These are phyloP conservation scores for Ophion obscuratus DNA, from an alignment of 2,888 invertebrate genomes.

Conservation along the genomic window DNA sequence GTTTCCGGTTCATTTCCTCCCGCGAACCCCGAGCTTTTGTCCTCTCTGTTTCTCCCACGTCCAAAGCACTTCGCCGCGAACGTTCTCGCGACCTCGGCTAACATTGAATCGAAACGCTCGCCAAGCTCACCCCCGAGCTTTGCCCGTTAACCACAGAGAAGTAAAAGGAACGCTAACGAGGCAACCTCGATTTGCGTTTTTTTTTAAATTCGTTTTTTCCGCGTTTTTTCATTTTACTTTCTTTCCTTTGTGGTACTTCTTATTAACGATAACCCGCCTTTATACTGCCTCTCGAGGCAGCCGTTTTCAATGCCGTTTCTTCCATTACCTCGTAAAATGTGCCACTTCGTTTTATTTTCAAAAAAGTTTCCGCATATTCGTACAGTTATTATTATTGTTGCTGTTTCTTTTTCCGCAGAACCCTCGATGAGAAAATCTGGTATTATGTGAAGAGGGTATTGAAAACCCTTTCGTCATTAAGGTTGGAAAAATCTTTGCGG, in stretches of 20 bases:
- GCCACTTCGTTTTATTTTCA: slow-evolving; percentile 12
- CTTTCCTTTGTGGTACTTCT: slow-evolving; percentile 40
- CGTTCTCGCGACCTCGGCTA: slow-evolving; percentile 52
- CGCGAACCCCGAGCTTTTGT: slow-evolving; percentile 39
- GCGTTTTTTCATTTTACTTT: slow-evolving; percentile 21
- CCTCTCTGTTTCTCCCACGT: slow-evolving; percentile 21
- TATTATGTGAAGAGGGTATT: not conserved
- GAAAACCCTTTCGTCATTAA: slow-evolving; percentile 3
- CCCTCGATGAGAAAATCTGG: not conserved
- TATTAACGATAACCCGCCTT: slow-evolving; percentile 55
- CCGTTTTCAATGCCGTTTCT: slow-evolving; percentile 19
- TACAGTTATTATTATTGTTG: not conserved
- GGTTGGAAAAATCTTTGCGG: not conserved
- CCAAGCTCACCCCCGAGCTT: slow-evolving; percentile 28
- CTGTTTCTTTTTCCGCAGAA: not conserved
- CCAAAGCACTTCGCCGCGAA: slow-evolving; percentile 19
- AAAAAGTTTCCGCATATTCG: not conserved
- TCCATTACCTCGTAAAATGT: not conserved
- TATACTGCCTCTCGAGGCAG: not conserved
- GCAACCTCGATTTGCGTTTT: slow-evolving; percentile 47
- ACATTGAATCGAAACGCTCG: slow-evolving; percentile 65
- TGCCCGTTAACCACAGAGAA: slow-evolving; percentile 47
- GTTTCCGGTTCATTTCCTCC: slow-evolving; percentile 71
- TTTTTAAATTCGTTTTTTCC: not conserved
- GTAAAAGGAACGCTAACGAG: slow-evolving; percentile 63